A percentile compares a stretch with the other conserved stretches of the same genome.
Conservation (phyloP, 2,113 vertebrate species). For the Forbesichthys papilliferus region DNA sequence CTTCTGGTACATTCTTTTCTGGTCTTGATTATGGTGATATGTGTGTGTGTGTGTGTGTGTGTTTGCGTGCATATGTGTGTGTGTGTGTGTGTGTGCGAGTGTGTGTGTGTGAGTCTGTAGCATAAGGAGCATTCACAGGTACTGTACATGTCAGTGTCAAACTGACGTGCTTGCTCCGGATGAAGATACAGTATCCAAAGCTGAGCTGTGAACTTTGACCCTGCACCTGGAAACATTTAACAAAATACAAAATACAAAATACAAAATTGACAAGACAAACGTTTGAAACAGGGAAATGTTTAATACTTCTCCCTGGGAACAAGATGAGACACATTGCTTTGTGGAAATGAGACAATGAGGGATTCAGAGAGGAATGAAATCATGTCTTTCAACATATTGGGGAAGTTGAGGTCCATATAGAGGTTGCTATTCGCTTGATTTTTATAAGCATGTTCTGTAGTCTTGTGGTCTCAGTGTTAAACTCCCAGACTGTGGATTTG, state of each 20-base stretch:
- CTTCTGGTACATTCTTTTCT: too few relatives aligned
- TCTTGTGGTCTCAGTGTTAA: too few relatives aligned
- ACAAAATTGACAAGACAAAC: constrained; percentile 43
- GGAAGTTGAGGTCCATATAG: too few relatives aligned
- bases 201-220: constrained; percentile 29
- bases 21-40: too few relatives aligned
- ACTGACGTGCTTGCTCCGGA: constrained; percentile 35
- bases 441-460: too few relatives aligned
- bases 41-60: too few relatives aligned
- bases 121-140: constrained; percentile 14
- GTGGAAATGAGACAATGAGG: constrained; percentile 11
- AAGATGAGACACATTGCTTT: constrained; percentile 23
- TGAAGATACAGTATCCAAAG: constrained; percentile 48
- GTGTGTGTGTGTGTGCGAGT: too few relatives aligned
- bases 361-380: too few relatives aligned
- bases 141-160: constrained; percentile 29
- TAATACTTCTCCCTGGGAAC: constrained; percentile 51
- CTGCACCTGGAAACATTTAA: constrained; percentile 43
- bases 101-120: constrained; percentile 18
- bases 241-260: constrained; percentile 2
- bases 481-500: too few relatives aligned
- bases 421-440: too few relatives aligned
- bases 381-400: too few relatives aligned
- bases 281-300: constrained; percentile 39
- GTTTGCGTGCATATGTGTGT: too few relatives aligned